These are phyloP conservation scores for Conistra vaccinii DNA, from an alignment of 2,888 invertebrate genomes.

Conservation along the genomic window DNA sequence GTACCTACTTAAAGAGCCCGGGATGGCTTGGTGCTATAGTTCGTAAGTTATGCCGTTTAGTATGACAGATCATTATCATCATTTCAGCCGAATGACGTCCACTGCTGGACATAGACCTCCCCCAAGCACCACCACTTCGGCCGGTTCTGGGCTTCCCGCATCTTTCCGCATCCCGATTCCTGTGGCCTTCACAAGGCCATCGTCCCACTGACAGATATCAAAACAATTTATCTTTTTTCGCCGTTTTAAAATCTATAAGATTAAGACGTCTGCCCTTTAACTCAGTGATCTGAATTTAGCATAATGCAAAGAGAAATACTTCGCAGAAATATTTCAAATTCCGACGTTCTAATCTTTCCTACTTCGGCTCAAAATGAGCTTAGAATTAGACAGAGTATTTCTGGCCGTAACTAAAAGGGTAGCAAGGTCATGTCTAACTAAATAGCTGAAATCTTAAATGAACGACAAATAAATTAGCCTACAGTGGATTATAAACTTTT, in stretches of 20 bases:
- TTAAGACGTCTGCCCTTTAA: background rate
- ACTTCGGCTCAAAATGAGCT: constrained; percentile 17
- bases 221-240: background rate
- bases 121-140: no score
- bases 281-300: background rate
- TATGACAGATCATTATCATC: no score
- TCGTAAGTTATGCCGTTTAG: no score
- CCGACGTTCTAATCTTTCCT: constrained; percentile 1
- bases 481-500: background rate
- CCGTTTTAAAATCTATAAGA: background rate
- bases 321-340: constrained; percentile 17
- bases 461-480: constrained; percentile 22
- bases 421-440: constrained; percentile 22
- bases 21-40: no score
- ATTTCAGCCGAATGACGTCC: no score
- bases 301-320: constrained; percentile 1
- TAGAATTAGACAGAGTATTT: constrained; percentile 31
- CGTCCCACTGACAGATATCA: no score
- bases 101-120: no score
- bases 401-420: constrained; percentile 18
- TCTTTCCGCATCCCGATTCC: no score
- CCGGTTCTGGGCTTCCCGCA: no score
- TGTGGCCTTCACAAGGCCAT: no score
- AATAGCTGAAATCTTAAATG: constrained; percentile 17
- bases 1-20: background rate